phyloP scores from a whole-genome alignment of 2,888 invertebrate species.

The Drosophila ezoana region DNA sequence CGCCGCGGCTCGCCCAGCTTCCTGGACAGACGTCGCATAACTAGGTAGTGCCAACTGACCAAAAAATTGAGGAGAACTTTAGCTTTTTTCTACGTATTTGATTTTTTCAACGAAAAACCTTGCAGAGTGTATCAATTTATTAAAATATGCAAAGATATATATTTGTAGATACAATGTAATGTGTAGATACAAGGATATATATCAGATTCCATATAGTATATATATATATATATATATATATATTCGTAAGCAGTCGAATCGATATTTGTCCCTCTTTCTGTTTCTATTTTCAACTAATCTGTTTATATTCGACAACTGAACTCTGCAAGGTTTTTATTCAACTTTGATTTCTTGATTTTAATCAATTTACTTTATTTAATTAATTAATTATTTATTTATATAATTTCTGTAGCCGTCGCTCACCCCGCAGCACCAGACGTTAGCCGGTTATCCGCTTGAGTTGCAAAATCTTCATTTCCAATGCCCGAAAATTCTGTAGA shows the following conservation, averaged over 20 bases:
- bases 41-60: slow-evolving; percentile 89
- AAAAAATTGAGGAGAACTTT: neutral
- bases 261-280: too few species aligned
- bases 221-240: neutral
- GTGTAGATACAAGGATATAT: neutral
- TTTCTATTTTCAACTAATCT: too few species aligned
- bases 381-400: too few species aligned
- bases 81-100: neutral
- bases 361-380: slow-evolving; percentile 45
- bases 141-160: neutral
- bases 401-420: slow-evolving; percentile 75
- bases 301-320: too few species aligned
- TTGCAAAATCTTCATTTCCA: slow-evolving; percentile 52
- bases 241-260: too few species aligned
- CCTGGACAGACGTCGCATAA: slow-evolving; percentile 95
- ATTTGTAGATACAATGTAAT: too few species aligned
- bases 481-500: slow-evolving; percentile 26
- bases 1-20: slow-evolving; percentile 97
- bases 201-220: neutral
- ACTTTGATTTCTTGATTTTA: slow-evolving; percentile 27
- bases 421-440: slow-evolving; percentile 76
- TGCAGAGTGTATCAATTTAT: slow-evolving; percentile 22
- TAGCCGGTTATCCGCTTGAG: slow-evolving; percentile 63
- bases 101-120: slow-evolving; percentile 3
- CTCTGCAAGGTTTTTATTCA: slow-evolving; percentile 15